Conservation (phyloP, 2,888 invertebrate species). For the Chironomus riparius region DNA sequence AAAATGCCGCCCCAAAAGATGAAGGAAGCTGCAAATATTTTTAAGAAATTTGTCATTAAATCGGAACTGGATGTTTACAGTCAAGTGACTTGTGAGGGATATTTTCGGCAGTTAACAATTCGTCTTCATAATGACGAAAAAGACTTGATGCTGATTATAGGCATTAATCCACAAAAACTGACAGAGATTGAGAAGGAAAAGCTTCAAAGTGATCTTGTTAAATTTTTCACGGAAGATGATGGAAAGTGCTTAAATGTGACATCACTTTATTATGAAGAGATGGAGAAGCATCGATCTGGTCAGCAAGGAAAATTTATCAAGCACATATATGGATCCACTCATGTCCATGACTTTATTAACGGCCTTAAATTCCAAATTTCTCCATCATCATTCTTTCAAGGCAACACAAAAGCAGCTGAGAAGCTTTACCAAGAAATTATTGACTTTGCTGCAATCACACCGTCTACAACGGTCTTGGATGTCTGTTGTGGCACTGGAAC, state of each 20-base stretch:
- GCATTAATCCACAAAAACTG: slow-evolving; percentile 63
- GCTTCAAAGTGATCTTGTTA: slow-evolving; percentile 53
- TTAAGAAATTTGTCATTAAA: slow-evolving; percentile 59
- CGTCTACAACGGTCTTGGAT: slow-evolving; percentile 71
- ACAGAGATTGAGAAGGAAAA: slow-evolving; percentile 50
- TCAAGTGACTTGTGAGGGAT: slow-evolving; percentile 74
- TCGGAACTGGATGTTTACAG: slow-evolving; percentile 67
- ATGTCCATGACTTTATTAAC: slow-evolving; percentile 61
- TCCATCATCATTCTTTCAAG: slow-evolving; percentile 76
- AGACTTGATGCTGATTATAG: slow-evolving; percentile 77
- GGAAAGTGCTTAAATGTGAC: slow-evolving; percentile 55
- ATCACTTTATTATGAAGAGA: slow-evolving; percentile 62
- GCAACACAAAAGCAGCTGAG: slow-evolving; percentile 66
- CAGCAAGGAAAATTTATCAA: slow-evolving; percentile 51
- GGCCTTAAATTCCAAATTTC: slow-evolving; percentile 69
- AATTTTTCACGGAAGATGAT: slow-evolving; percentile 56
- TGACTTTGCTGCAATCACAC: slow-evolving; percentile 55
- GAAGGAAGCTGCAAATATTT: slow-evolving; percentile 64
- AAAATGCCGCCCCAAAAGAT: slow-evolving; percentile 64
- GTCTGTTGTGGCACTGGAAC: slow-evolving; percentile 98
- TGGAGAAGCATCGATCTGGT: slow-evolving; percentile 52
- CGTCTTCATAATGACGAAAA: slow-evolving; percentile 52
- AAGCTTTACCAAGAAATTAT: slow-evolving; percentile 78
- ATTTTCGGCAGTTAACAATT: slow-evolving; percentile 80
- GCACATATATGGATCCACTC: slow-evolving; percentile 62